These are phyloP conservation scores for Listronotus oregonensis DNA, from an alignment of 1,140 invertebrate genomes.

Conservation along the genomic window DNA sequence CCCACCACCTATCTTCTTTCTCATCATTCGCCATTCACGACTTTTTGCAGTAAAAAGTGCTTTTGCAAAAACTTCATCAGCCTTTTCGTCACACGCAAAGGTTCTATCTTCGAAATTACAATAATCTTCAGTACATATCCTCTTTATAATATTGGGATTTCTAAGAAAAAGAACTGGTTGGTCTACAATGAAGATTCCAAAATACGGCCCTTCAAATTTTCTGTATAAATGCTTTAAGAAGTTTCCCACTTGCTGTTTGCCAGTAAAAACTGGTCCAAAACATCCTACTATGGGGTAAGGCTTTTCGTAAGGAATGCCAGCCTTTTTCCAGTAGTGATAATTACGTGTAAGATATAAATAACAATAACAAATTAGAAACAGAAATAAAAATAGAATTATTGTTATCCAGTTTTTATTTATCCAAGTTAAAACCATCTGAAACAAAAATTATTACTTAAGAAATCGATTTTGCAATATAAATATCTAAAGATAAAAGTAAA, in stretches of 20 bases:
- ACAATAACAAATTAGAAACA: constrained; percentile 3
- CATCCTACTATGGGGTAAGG: constrained; percentile 54
- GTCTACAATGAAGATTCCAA: constrained; percentile 55
- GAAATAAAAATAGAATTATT: constrained; percentile 22
- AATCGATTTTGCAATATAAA: no score
- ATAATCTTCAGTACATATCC: constrained; percentile 59
- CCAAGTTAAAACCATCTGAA: constrained; percentile 10
- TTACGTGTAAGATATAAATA: constrained; percentile 31
- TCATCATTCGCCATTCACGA: constrained; percentile 41
- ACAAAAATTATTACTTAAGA: no score
- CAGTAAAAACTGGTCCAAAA: constrained; percentile 49
- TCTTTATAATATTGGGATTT: constrained; percentile 59
- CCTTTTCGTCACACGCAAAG: constrained; percentile 47
- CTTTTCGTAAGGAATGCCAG: constrained; percentile 47
- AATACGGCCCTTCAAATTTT: constrained; percentile 52
- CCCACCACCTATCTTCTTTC: constrained; percentile 40
- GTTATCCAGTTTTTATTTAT: constrained; percentile 22
- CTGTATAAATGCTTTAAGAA: constrained; percentile 42
- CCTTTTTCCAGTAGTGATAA: constrained; percentile 52
- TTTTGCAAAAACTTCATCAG: constrained; percentile 50
- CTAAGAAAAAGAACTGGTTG: constrained; percentile 56
- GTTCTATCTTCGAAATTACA: constrained; percentile 56
- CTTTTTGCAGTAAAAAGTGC: constrained; percentile 45
- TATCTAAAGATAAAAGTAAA: no score
- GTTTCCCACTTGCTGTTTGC: constrained; percentile 49